These are phyloP conservation scores for Drosophila novamexicana DNA, from an alignment of 1,140 invertebrate species.

Conservation along the genomic window DNA sequence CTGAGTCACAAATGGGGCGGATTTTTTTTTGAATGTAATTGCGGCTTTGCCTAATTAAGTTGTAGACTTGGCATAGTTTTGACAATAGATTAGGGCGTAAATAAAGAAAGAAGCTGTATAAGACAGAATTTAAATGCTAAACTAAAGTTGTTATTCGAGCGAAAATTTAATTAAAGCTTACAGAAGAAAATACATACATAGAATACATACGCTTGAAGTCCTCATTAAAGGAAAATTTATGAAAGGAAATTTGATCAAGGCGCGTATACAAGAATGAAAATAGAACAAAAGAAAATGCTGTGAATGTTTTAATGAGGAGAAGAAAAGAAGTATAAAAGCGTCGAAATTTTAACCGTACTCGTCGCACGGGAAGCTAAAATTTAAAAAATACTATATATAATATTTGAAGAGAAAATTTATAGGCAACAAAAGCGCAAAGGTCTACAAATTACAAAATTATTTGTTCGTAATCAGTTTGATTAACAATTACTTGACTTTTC, in stretches of 20 bases:
- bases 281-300: too few species aligned
- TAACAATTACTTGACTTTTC: conserved; percentile 16
- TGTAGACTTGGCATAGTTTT: conserved; percentile 43
- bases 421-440: too few species aligned
- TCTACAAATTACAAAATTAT: neutral
- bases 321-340: too few species aligned
- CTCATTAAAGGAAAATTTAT: too few species aligned
- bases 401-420: too few species aligned
- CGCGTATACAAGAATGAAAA: neutral
- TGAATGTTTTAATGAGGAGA: too few species aligned
- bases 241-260: neutral
- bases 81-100: neutral
- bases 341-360: too few species aligned
- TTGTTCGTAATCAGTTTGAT: neutral
- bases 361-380: too few species aligned
- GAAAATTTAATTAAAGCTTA: too few species aligned
- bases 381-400: too few species aligned
- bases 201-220: too few species aligned
- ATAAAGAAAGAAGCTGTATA: neutral
- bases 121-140: neutral
- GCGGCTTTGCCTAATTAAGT: conserved; percentile 44
- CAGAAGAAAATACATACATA: too few species aligned
- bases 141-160: neutral
- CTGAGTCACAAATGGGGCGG: neutral
- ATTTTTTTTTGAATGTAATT: conserved; percentile 31